Evolutionary conservation across 2,888 invertebrate species (phyloP).

Genomic region (Oscheius sp.): DNA sequence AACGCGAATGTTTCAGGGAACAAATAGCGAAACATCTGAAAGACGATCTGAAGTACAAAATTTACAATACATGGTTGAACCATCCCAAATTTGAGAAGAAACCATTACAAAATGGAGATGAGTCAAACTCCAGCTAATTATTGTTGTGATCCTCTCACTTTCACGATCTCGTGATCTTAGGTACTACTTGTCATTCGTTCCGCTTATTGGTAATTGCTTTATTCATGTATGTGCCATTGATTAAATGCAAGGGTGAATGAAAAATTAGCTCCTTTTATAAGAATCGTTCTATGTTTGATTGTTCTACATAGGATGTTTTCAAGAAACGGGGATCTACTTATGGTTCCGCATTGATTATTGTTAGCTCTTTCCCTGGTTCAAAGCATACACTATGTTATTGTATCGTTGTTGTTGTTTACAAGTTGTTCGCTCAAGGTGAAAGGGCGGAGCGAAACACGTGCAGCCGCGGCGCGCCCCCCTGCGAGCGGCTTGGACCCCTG

Average conservation of each 20-base stretch:
- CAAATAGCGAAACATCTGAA: conserved; percentile 50
- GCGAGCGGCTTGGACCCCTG: conserved; percentile 12
- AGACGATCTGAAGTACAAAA: conserved; percentile 50
- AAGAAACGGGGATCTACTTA: not conserved
- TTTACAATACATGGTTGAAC: conserved; percentile 54
- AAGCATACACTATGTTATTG: not conserved
- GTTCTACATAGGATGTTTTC: not conserved
- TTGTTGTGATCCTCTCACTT: conserved; percentile 2
- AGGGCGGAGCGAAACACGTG: conserved; percentile 27
- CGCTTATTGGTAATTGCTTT: conserved; percentile 14
- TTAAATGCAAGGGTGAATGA: conserved; percentile 14
- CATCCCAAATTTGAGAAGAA: conserved; percentile 44
- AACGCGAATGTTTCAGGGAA: too few species aligned
- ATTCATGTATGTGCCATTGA: conserved; percentile 17
- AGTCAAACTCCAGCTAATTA: not conserved
- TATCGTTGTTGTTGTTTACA: conserved; percentile 13
- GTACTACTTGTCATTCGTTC: not conserved
- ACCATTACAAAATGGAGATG: conserved; percentile 1
- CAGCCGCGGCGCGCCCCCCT: conserved; percentile 23
- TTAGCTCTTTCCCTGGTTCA: not conserved
- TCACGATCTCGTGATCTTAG: conserved; percentile 10
- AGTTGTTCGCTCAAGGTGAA: conserved; percentile 11
- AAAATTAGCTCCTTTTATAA: not conserved
- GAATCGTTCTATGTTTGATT: too few species aligned
- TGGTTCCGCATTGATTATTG: not conserved